Evolutionary conservation across 2,888 invertebrate genomes (phyloP).

Genomic region (Creontiades dilutus): DNA sequence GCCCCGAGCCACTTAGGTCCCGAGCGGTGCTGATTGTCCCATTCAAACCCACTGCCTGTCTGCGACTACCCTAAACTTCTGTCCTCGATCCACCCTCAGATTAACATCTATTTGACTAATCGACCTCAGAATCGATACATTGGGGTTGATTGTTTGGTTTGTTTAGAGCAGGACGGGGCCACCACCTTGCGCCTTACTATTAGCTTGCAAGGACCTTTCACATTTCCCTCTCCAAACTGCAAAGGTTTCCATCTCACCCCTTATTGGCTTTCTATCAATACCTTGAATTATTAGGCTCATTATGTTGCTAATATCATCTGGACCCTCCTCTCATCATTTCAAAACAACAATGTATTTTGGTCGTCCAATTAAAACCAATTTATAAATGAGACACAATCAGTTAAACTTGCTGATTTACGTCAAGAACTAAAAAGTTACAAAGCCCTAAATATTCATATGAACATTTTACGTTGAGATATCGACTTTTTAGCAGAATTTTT

Average conservation of each 20-base stretch:
- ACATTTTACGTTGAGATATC: too few species aligned
- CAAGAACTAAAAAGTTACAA: too few species aligned
- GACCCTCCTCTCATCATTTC: background rate
- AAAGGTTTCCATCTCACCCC: background rate
- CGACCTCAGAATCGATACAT: conserved; percentile 49
- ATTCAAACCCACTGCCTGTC: background rate
- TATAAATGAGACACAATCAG: too few species aligned
- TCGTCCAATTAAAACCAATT: background rate
- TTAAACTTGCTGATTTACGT: too few species aligned
- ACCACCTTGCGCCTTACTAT: conserved; percentile 38
- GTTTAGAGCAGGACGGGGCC: conserved; percentile 45
- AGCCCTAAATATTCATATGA: too few species aligned
- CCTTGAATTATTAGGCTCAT: conserved; percentile 13
- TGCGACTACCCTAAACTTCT: conserved; percentile 36
- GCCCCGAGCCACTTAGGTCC: conserved; percentile 28
- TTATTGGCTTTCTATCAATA: conserved; percentile 34
- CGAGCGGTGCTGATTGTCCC: conserved; percentile 19
- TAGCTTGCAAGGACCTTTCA: conserved; percentile 20
- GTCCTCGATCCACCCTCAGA: conserved; percentile 6
- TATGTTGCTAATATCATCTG: background rate
- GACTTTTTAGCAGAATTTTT: too few species aligned
- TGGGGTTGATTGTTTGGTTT: conserved; percentile 46
- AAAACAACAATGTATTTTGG: background rate
- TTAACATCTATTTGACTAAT: conserved; percentile 47
- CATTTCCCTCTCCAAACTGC: conserved; percentile 13